Conservation (phyloP, 2,113 vertebrate genomes). For the Blennius ocellaris region DNA sequence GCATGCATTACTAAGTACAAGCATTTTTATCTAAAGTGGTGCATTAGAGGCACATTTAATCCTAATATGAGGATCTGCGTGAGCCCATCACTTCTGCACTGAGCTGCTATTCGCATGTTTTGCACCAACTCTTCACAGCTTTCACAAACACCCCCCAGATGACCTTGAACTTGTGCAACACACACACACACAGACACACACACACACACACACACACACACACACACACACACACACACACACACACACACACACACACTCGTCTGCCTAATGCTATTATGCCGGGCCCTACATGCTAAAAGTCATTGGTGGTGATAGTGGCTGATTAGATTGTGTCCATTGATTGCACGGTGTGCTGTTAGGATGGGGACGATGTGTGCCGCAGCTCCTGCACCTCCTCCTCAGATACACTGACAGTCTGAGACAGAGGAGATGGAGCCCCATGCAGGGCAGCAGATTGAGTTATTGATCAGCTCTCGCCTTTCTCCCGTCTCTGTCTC, state of each 20-base stretch:
- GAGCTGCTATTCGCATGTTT: constrained; percentile 30
- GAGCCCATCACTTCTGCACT: constrained; percentile 12
- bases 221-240: constrained; percentile 10
- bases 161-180: constrained; percentile 71
- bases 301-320: constrained; percentile 78
- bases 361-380: constrained; percentile 55
- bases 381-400: constrained; percentile 57
- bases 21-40: neutral
- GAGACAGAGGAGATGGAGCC: constrained; percentile 74
- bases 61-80: neutral
- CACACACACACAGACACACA: neutral
- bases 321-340: constrained; percentile 83
- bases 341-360: constrained; percentile 74
- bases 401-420: constrained; percentile 67
- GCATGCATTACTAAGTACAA: neutral
- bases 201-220: neutral
- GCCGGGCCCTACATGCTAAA: constrained; percentile 69
- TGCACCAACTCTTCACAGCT: constrained; percentile 23
- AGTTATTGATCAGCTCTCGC: constrained; percentile 80
- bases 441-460: constrained; percentile 79
- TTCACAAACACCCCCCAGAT: constrained; percentile 27
- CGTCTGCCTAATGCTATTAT: constrained; percentile 75
- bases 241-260: constrained; percentile 12
- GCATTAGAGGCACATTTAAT: neutral
- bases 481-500: constrained; percentile 61